Evolutionary conservation across 2,888 invertebrate species (phyloP).

Genomic region (Holacanthella duospinosa): DNA sequence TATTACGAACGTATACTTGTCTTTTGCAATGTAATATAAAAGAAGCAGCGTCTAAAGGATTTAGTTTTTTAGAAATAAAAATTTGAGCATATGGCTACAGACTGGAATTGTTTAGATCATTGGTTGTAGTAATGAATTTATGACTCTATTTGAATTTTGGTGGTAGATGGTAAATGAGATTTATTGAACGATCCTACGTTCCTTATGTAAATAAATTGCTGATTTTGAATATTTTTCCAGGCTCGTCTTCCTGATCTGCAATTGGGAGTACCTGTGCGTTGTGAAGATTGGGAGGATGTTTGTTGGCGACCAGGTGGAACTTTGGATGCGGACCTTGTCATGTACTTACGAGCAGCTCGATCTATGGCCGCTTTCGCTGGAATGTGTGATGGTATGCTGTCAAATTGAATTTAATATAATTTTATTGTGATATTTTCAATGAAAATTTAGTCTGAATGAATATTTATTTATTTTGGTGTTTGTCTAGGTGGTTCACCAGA

Average conservation of each 20-base stretch:
- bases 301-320: slow-evolving; percentile 90
- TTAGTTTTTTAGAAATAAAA: too few species aligned
- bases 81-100: neutral
- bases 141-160: neutral
- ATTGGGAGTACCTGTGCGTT: slow-evolving; percentile 42
- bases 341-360: slow-evolving; percentile 92
- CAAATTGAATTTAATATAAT: neutral
- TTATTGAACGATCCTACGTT: neutral
- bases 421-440: slow-evolving; percentile 4
- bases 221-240: slow-evolving; percentile 41
- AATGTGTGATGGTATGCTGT: slow-evolving; percentile 62
- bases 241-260: slow-evolving; percentile 53
- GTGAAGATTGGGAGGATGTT: slow-evolving; percentile 67
- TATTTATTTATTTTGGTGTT: slow-evolving; percentile 40
- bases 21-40: too few species aligned
- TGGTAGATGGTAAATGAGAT: neutral
- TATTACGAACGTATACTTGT: too few species aligned
- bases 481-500: slow-evolving; percentile 78
- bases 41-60: too few species aligned
- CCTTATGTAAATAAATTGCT: neutral
- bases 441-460: neutral
- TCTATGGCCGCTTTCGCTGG: slow-evolving; percentile 98
- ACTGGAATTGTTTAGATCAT: neutral
- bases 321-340: slow-evolving; percentile 86
- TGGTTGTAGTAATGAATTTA: neutral